Evolutionary conservation across 1,140 invertebrate genomes (phyloP), one percentile per base, ranked within the genome.

Genomic region (Triops longicaudatus): DNA sequence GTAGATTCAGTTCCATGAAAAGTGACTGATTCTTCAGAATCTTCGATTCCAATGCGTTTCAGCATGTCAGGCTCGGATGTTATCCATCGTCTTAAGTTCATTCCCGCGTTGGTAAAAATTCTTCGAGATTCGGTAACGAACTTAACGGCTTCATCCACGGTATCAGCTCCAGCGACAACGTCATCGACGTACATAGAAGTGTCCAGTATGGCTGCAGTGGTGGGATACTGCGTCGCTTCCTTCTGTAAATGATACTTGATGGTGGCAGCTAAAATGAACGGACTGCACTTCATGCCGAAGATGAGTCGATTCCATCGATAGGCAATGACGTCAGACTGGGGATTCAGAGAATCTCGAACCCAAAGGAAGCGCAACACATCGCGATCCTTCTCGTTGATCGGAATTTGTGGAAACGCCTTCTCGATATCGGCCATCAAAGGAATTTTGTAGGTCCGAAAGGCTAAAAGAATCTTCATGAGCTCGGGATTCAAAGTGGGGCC

Each of bases 371-470:
- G 22, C 5, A 77, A 7, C 31, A 22, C 79, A 37, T 80, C 63
- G 28, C 84, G 37, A 75, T 85, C 82, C 9, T 78, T 63, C 31
- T 77, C 28, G 73, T 31, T 2, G 26, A 83, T 26, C 11, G 27
- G 72, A n/a, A 86, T 84, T 78, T 84, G 82, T 12, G 84, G 78
- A 81, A 86, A 86, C 0, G 83, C 85, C 63, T 83, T 83, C 50
- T 80, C 78, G 10, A 86, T 85, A 75, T 86, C 85, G n/a, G 83
- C 80, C 1, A 82, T 82, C 0, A 85, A 80, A 26, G 80, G 84
- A 77, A 82, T 81, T 43, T 77, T 81, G 26, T 80, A 79, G 76
- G 26, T 78, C 75, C 84, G 77, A 79, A 87, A 86, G n/a, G 80
- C 75, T n/a, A 82, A 26, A 28, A 86, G 63, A 44, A 85, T 78